Conservation (phyloP, 2,888 invertebrate species). For the Andrena minutula region DNA sequence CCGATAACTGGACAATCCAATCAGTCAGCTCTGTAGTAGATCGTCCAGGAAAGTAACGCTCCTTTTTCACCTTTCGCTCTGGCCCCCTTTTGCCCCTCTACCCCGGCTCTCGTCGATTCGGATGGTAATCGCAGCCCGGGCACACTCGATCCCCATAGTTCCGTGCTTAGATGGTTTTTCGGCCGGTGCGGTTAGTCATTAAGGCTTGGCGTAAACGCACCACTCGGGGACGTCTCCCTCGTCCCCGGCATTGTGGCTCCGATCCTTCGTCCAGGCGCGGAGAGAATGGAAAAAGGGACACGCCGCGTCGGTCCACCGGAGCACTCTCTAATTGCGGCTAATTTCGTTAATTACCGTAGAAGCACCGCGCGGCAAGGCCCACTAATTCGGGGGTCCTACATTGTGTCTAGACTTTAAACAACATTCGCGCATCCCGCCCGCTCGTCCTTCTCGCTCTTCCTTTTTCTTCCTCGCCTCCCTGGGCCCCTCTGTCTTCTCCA, state of each 20-base stretch:
- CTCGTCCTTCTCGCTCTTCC: slow-evolving; percentile 26
- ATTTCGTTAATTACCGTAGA: slow-evolving; percentile 83
- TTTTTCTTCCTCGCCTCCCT: slow-evolving; percentile 48
- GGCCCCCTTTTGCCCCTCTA: no score
- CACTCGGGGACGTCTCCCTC: slow-evolving; percentile 46
- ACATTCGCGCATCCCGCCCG: slow-evolving; percentile 78
- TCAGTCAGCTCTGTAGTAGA: slow-evolving; percentile 13
- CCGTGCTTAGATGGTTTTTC: slow-evolving; percentile 63
- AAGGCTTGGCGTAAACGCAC: slow-evolving; percentile 75
- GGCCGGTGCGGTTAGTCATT: slow-evolving; percentile 75
- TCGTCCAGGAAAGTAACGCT: slow-evolving; percentile 27
- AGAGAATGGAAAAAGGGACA: slow-evolving; percentile 51
- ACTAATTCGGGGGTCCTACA: slow-evolving; percentile 83
- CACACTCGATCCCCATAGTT: slow-evolving; percentile 62
- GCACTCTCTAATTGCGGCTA: slow-evolving; percentile 83
- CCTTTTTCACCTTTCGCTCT: neutral
- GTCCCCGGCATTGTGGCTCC: slow-evolving; percentile 19
- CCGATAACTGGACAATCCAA: slow-evolving; percentile 39
- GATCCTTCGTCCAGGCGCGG: slow-evolving; percentile 4
- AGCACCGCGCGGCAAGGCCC: slow-evolving; percentile 75
- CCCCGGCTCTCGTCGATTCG: neutral
- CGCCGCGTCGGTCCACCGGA: slow-evolving; percentile 54
- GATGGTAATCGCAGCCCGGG: slow-evolving; percentile 50
- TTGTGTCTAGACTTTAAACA: slow-evolving; percentile 84
- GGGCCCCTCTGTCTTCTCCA: slow-evolving; percentile 58